Percentiles rank a stretch among this genome's conserved stretches.
These are phyloP conservation scores for Heliornis fulica DNA, from an alignment of 2,113 vertebrate species.

Conservation along the genomic window DNA sequence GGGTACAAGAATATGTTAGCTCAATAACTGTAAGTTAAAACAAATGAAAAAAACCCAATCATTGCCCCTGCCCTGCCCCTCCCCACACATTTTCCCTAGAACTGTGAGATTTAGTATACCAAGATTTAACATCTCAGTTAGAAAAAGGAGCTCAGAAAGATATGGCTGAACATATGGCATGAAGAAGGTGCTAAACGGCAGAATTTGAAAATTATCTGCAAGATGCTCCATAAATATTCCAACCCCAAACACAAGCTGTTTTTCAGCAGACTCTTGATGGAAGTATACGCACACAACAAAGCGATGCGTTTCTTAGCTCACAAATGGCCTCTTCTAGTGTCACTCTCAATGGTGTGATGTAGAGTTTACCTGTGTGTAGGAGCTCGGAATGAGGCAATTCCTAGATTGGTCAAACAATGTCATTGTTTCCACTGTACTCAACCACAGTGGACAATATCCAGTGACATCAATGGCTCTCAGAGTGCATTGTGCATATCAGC, in stretches of 20 bases:
- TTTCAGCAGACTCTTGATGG: background rate
- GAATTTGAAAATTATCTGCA: conserved; percentile 9
- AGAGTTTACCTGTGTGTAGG: background rate
- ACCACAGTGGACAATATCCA: background rate
- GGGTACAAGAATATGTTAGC: conserved; percentile 21
- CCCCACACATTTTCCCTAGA: background rate
- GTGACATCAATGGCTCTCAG: background rate
- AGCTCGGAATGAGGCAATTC: background rate
- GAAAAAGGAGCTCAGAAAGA: conserved; percentile 8
- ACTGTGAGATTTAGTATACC: conserved; percentile 6
- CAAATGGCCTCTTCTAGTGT: background rate
- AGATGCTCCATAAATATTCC: conserved; percentile 46
- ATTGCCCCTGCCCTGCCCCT: too few relatives aligned
- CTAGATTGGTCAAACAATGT: background rate
- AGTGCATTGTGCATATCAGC: rapidly evolving
- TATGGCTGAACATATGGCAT: conserved; percentile 30
- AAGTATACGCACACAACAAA: conserved; percentile 5
- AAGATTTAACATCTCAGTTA: conserved; percentile 22
- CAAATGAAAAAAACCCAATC: background rate
- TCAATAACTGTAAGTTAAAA: conserved; percentile 34
- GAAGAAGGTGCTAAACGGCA: conserved; percentile 15
- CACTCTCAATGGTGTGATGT: background rate
- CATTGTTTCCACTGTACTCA: background rate
- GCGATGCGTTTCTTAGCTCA: background rate
- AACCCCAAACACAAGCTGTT: conserved; percentile 41